Percentiles rank a stretch among this genome's conserved stretches.
Conservation (phyloP, 2,888 invertebrate species). For the Poecilus cupreus region DNA sequence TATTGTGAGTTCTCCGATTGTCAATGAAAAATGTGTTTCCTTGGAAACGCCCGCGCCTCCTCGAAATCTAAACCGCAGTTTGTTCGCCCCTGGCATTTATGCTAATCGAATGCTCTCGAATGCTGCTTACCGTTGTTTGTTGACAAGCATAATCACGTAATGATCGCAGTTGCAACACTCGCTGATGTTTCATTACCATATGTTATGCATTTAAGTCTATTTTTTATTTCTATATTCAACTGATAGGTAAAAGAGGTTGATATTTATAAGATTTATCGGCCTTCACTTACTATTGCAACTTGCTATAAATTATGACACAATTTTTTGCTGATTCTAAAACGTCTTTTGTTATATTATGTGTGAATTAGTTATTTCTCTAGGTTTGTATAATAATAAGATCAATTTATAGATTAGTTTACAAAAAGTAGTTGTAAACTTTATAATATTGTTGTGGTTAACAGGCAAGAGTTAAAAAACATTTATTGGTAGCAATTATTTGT, state of each 20-base stretch:
- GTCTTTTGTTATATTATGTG: background rate
- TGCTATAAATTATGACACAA: background rate
- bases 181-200: constrained; percentile 53
- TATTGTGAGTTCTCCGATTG: too few relatives aligned
- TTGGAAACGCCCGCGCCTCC: too few relatives aligned
- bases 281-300: constrained; percentile 12
- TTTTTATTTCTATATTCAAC: constrained; percentile 28
- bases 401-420: background rate
- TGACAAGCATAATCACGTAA: constrained; percentile 47
- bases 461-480: too few relatives aligned
- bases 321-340: background rate
- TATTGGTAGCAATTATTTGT: too few relatives aligned
- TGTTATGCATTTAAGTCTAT: constrained; percentile 20
- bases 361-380: too few relatives aligned
- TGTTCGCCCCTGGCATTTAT: constrained; percentile 39
- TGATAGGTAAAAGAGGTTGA: constrained; percentile 36
- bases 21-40: background rate
- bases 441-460: background rate
- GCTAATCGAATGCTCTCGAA: constrained; percentile 20
- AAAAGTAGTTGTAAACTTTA: background rate
- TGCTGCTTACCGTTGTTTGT: constrained; percentile 25
- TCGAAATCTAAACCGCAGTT: background rate
- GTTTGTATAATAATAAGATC: too few relatives aligned
- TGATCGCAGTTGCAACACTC: constrained; percentile 47
- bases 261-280: constrained; percentile 49